phyloP scores from a whole-genome alignment of 1,140 invertebrate species.

The Argopecten irradians region DNA sequence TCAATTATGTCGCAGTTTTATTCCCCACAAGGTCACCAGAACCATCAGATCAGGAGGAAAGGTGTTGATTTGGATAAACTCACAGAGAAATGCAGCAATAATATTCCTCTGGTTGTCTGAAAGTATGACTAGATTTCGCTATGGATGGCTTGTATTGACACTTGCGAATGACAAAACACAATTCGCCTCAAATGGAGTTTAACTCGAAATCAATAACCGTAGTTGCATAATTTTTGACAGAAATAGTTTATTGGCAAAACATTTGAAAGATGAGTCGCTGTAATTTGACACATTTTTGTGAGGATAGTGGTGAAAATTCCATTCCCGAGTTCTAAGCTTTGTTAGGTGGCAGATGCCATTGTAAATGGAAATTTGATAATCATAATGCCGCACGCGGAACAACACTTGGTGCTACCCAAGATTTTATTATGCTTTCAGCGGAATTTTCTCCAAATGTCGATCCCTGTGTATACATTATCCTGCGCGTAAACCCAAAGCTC shows the following conservation, averaged over 20 bases:
- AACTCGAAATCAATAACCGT: background rate
- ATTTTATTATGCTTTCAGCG: background rate
- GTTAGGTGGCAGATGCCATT: slow-evolving; percentile 8
- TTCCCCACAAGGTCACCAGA: background rate
- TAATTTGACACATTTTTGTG: background rate
- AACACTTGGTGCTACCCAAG: background rate
- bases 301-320: background rate
- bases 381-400: background rate
- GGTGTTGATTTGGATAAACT: slow-evolving; percentile 17
- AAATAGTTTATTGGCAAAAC: slow-evolving; percentile 16
- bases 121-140: background rate
- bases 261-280: background rate
- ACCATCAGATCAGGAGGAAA: slow-evolving; percentile 3
- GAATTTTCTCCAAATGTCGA: background rate
- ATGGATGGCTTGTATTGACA: slow-evolving; percentile 11
- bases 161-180: background rate
- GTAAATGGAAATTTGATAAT: slow-evolving; percentile 23
- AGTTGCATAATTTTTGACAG: slow-evolving; percentile 22
- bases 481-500: background rate
- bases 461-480: background rate
- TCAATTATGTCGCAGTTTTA: slow-evolving; percentile 10
- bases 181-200: slow-evolving; percentile 21
- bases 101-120: slow-evolving; percentile 21
- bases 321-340: background rate
- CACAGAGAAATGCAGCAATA: slow-evolving; percentile 2